Evolutionary conservation across 1,140 invertebrate species (phyloP).

Genomic region (Belonocnema kinseyi): DNA sequence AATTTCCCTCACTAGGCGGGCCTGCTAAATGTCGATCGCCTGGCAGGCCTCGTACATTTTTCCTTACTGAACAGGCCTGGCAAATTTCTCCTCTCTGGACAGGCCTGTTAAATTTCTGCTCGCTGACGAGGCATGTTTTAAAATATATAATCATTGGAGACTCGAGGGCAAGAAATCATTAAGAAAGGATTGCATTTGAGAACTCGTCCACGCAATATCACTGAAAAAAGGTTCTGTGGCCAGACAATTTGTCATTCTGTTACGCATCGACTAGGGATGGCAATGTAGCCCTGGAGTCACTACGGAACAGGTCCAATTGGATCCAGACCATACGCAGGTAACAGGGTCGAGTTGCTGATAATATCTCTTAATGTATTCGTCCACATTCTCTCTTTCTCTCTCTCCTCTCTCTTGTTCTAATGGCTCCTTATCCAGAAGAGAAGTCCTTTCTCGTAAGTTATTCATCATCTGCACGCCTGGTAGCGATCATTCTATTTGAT

Average conservation of each 20-base stretch:
- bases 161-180: slow-evolving; percentile 1
- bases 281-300: slow-evolving; percentile 56
- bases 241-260: slow-evolving; percentile 59
- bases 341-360: slow-evolving; percentile 57
- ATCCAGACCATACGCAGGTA: slow-evolving; percentile 58
- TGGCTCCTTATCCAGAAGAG: slow-evolving; percentile 11
- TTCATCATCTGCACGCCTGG: slow-evolving; percentile 42
- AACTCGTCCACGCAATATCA: neutral
- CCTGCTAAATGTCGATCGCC: no score
- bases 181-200: slow-evolving; percentile 10
- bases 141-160: neutral
- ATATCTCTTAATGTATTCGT: slow-evolving; percentile 62
- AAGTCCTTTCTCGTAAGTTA: slow-evolving; percentile 37
- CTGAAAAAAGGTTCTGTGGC: slow-evolving; percentile 33
- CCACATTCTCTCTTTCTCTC: neutral
- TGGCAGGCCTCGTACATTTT: no score
- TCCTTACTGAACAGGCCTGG: no score
- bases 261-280: slow-evolving; percentile 52
- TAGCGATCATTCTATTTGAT: slow-evolving; percentile 20
- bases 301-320: slow-evolving; percentile 58
- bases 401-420: neutral
- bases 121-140: neutral
- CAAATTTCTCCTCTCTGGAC: no score
- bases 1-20: no score
- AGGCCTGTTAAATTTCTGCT: no score